Conservation (phyloP, 2,888 invertebrate genomes). For the Ganaspis brasiliensis region DNA sequence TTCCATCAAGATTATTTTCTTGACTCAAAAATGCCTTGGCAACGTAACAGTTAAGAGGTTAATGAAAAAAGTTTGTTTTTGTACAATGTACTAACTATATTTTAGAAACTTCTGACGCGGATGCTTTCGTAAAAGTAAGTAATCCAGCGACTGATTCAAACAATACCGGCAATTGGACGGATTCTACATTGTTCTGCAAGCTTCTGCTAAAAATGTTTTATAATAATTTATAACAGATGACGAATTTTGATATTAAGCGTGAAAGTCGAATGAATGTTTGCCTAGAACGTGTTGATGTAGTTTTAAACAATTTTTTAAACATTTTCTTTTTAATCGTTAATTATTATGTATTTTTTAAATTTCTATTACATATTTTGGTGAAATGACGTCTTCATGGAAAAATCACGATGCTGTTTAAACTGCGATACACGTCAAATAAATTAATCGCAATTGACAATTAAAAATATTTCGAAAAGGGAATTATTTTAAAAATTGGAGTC, state of each 20-base stretch:
- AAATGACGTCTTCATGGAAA: too few species aligned
- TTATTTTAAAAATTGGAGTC: too few species aligned
- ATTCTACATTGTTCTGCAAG: not conserved
- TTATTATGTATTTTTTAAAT: too few species aligned
- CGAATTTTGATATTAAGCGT: not conserved
- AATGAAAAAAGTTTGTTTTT: too few species aligned
- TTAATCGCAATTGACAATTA: too few species aligned
- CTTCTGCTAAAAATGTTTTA: not conserved
- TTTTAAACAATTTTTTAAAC: not conserved
- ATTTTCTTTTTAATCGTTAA: not conserved
- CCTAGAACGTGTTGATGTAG: not conserved
- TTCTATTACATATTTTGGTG: too few species aligned
- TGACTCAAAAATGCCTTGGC: too few species aligned
- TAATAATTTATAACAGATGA: not conserved
- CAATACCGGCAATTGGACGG: not conserved
- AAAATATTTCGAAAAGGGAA: too few species aligned
- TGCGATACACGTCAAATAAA: too few species aligned
- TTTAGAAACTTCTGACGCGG: constrained; percentile 22
- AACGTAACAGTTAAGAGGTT: too few species aligned
- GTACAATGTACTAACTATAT: not conserved
- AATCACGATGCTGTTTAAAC: too few species aligned
- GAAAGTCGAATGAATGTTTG: not conserved
- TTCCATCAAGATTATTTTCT: too few species aligned
- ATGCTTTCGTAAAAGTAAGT: constrained; percentile 48
- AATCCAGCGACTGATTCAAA: not conserved